Base-by-base conservation (phyloP, 37 sponge, comb jelly and placozoan species). In the Beroe forskalii region DNA sequence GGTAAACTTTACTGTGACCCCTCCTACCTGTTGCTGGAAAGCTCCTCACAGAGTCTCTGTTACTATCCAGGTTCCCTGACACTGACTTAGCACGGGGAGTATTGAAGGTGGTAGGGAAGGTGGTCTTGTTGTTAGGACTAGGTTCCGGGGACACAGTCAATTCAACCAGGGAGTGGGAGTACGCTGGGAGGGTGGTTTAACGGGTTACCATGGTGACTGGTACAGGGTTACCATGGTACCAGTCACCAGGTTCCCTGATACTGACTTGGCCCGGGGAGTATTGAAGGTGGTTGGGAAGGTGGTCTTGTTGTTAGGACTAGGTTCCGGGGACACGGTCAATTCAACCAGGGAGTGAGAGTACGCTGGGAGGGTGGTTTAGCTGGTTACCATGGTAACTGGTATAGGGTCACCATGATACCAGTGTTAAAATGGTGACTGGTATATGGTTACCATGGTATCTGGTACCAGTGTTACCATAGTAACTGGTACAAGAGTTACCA, bases 41-140 rank as follows among this genome's bases (percentile, higher is more conserved):
- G 12, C 55, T 48, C 32, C 72, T 1, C 1, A 32, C 33, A 35
- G 35, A 14, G 6, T 27, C 38, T 0, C 72, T 33, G 17, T 27
- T 27, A 69, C 33, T 32, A 35, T 32, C 32, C 37, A 69, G 27
- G 39, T 69, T 28, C 3, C 72, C 72, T 14, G 72, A 69, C 19
- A 69, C 72, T 9, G 72, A 69, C 72, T 69, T 69, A 6, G 72
- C 72, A 69, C 72, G 72, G 28, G 72, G 72, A 36, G 72, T 69
- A 37, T 69, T 69, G 19, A 69, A 69, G 0, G 72, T 69, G 19
- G 72, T 69, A 17, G 72, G 72, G 72, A 69, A 69, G 1, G 72
- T 69, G 19, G 72, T 35, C 38, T 69, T 69, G 38, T 33, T 33
- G 1, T 33, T 37, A 17, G 72, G 72, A 31, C 37, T 37, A 17